Evolutionary conservation across 2,888 invertebrate species (phyloP).

Genomic region (Bedellia somnulentella): DNA sequence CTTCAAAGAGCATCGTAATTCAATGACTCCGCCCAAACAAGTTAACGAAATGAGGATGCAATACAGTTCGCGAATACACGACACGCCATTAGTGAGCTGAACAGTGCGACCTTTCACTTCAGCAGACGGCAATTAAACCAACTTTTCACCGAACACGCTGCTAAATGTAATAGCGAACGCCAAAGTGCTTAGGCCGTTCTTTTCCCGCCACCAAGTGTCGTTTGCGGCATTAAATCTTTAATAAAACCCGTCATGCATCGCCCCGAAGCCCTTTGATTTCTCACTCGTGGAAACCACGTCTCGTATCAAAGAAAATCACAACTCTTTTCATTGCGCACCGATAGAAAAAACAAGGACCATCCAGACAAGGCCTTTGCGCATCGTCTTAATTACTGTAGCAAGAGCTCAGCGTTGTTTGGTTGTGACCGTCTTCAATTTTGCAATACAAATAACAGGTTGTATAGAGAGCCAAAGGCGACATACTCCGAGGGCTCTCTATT

Average conservation of each 20-base stretch:
- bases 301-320: slow-evolving; percentile 59
- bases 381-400: neutral
- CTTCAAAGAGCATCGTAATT: too few relatives aligned
- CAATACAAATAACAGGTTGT: slow-evolving; percentile 46
- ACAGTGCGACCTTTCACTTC: neutral
- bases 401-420: slow-evolving; percentile 4
- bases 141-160: slow-evolving; percentile 1
- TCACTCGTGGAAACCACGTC: slow-evolving; percentile 58
- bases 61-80: neutral
- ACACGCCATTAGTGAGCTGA: slow-evolving; percentile 1
- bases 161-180: slow-evolving; percentile 5
- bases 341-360: slow-evolving; percentile 52
- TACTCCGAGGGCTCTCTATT: slow-evolving; percentile 43
- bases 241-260: slow-evolving; percentile 58
- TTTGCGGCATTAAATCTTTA: slow-evolving; percentile 56
- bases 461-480: slow-evolving; percentile 29
- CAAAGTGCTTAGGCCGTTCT: slow-evolving; percentile 24
- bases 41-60: too few relatives aligned
- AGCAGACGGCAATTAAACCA: slow-evolving; percentile 5
- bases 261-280: slow-evolving; percentile 53
- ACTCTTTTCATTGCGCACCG: slow-evolving; percentile 60
- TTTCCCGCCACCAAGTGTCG: slow-evolving; percentile 57
- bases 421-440: slow-evolving; percentile 35
- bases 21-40: too few relatives aligned
- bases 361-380: too few relatives aligned